Evolutionary conservation across 2,888 invertebrate genomes (phyloP).

Genomic region (Ophioninae sp.): DNA sequence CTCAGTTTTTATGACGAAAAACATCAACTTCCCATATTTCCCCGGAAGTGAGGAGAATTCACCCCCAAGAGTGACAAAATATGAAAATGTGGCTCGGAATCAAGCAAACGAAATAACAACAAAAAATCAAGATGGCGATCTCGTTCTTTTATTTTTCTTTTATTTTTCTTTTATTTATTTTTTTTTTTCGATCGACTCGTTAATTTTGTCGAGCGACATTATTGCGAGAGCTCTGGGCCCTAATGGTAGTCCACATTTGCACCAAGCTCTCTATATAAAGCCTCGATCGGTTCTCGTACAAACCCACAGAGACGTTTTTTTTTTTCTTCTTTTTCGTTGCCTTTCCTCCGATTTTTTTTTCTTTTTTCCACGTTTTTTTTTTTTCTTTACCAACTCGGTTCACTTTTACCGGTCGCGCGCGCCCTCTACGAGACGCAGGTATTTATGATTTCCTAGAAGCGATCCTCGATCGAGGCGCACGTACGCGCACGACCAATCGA

Average conservation of each 20-base stretch:
- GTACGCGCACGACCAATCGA: background rate
- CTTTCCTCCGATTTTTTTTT: too few species aligned
- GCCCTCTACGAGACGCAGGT: constrained; percentile 45
- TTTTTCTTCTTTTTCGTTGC: too few species aligned
- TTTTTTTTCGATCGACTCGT: background rate
- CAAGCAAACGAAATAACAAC: too few species aligned
- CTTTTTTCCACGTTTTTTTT: background rate
- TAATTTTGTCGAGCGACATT: background rate
- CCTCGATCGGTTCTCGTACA: background rate
- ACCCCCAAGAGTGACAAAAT: too few species aligned
- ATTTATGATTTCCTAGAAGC: constrained; percentile 67
- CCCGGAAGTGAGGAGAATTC: too few species aligned
- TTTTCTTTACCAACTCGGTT: background rate
- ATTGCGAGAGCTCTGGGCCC: background rate
- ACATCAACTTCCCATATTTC: too few species aligned
- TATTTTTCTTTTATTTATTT: too few species aligned
- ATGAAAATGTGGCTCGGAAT: too few species aligned
- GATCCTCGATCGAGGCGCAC: constrained; percentile 29
- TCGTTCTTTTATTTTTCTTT: background rate
- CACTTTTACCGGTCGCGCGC: constrained; percentile 26
- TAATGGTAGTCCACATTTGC: constrained; percentile 3
- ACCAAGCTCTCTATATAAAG: constrained; percentile 12
- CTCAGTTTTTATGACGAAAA: too few species aligned
- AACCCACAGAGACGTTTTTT: background rate
- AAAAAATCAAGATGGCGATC: too few species aligned